Evolutionary conservation across 2,113 vertebrate species (phyloP).

Genomic region (Sylvia atricapilla): DNA sequence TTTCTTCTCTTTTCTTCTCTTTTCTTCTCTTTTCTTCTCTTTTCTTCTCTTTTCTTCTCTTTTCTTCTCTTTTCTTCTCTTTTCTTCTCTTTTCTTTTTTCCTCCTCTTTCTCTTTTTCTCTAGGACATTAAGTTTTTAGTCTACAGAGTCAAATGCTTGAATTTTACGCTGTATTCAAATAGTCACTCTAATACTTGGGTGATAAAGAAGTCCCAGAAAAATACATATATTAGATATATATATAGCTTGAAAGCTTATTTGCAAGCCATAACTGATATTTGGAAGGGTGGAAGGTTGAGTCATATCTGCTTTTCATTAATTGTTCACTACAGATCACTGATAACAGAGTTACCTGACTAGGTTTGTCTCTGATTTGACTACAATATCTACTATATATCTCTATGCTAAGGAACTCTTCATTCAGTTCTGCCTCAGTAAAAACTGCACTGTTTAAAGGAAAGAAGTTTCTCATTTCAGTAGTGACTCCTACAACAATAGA

Average conservation of each 20-base stretch:
- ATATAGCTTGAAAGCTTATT: not conserved
- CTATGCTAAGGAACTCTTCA: not conserved
- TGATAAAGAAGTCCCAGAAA: not conserved
- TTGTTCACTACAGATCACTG: not conserved
- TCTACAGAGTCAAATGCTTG: not conserved
- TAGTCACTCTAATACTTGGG: not conserved
- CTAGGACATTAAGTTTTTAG: not conserved
- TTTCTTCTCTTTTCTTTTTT: too few species aligned
- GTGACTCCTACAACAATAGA: not conserved
- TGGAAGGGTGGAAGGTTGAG: not conserved
- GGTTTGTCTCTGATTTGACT: not conserved
- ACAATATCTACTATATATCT: not conserved
- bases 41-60: not conserved
- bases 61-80: not conserved
- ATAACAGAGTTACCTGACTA: not conserved
- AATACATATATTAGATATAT: not conserved
- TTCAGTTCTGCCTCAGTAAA: not conserved
- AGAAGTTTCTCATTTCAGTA: not conserved
- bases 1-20: too few species aligned
- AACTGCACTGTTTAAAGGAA: not conserved
- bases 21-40: too few species aligned
- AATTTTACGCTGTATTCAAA: not conserved
- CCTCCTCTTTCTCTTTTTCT: rapidly evolving
- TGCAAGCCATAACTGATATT: not conserved
- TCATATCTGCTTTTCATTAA: not conserved